A percentile compares a stretch with the other conserved stretches of the same genome.
Evolutionary conservation across 92 coral and sea anemone species (phyloP).

Genomic region (Porites lobata): DNA sequence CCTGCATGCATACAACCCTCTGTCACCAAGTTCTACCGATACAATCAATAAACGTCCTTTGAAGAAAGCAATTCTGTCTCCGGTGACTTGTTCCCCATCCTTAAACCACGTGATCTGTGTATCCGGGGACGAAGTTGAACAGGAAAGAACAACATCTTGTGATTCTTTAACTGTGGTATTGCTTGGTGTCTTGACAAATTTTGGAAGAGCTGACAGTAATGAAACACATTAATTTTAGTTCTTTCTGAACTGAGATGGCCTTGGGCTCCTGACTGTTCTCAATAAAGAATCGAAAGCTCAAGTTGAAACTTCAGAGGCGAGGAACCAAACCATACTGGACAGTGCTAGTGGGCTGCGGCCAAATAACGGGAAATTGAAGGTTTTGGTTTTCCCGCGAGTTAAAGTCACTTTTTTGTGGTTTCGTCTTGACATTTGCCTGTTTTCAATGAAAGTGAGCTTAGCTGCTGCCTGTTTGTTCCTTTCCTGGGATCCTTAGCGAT

Average conservation of each 20-base stretch:
- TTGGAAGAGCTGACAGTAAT: conserved; percentile 78
- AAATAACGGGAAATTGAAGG: too few relatives aligned
- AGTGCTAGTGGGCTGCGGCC: too few relatives aligned
- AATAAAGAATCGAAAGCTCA: too few relatives aligned
- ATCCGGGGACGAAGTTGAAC: conserved; percentile 67
- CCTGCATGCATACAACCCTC: conserved; percentile 85
- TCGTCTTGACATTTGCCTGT: too few relatives aligned
- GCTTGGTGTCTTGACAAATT: conserved; percentile 61
- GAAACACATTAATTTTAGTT: not conserved
- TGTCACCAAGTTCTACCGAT: conserved; percentile 55
- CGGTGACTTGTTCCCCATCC: conserved; percentile 57
- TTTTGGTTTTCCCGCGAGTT: too few relatives aligned
- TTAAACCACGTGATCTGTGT: conserved; percentile 82
- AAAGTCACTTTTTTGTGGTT: too few relatives aligned
- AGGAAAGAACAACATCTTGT: conserved; percentile 44
- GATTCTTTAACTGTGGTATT: conserved; percentile 80
- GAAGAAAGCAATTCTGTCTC: conserved; percentile 15
- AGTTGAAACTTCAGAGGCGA: too few relatives aligned
- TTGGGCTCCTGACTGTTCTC: too few relatives aligned
- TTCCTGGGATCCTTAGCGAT: too few relatives aligned
- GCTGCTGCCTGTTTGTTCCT: too few relatives aligned
- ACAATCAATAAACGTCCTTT: conserved; percentile 58
- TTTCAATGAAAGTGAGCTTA: too few relatives aligned
- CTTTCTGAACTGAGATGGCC: not conserved
- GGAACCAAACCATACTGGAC: too few relatives aligned